Percentiles rank a stretch among this genome's conserved stretches.
Conservation (phyloP, 1,140 invertebrate species). For the Drosophila kohkoa region DNA sequence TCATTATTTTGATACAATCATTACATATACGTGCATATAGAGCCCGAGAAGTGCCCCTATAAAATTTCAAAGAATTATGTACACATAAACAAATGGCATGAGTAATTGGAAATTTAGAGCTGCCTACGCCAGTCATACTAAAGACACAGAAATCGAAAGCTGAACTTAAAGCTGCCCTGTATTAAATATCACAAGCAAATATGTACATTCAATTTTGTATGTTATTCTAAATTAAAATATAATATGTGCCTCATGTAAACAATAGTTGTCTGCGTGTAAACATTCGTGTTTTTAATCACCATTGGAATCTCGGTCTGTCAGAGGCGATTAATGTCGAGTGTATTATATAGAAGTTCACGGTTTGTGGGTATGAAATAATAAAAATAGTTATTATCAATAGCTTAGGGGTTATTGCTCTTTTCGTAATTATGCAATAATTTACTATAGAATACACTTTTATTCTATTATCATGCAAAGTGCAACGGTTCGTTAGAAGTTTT, state of each 20-base stretch:
- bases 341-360: neutral
- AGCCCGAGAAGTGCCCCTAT: conserved; percentile 28
- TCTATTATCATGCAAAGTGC: neutral
- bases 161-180: conserved; percentile 10
- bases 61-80: conserved; percentile 30
- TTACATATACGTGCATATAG: neutral
- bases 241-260: neutral
- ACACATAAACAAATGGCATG: conserved; percentile 24
- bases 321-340: neutral
- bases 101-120: conserved; percentile 35
- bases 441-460: neutral
- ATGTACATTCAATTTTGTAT: neutral
- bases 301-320: neutral
- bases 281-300: neutral
- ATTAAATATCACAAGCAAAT: conserved; percentile 1
- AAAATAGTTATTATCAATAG: neutral
- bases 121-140: conserved; percentile 4
- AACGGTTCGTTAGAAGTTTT: too few relatives aligned
- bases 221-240: neutral
- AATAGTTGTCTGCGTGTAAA: neutral
- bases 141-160: neutral
- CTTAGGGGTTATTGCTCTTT: neutral
- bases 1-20: conserved; percentile 27
- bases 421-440: conserved; percentile 1
- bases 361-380: neutral